These are phyloP conservation scores for Fundulus diaphanus DNA, from an alignment of 2,797 vertebrate species.

Conservation along the genomic window DNA sequence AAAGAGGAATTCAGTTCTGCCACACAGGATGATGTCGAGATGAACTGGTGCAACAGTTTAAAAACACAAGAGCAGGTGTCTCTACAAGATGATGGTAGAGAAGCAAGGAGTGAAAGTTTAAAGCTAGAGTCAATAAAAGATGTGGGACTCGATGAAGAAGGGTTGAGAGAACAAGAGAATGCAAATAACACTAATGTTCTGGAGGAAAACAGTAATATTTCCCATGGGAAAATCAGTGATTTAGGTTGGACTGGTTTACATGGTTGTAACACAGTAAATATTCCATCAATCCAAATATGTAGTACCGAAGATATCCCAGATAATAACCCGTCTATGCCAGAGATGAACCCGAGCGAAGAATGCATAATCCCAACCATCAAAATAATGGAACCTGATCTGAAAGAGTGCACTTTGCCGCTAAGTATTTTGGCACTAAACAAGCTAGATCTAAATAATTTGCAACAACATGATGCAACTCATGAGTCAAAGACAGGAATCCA, in stretches of 20 bases:
- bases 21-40: conserved; percentile 28
- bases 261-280: conserved; percentile 49
- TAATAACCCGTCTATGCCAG: conserved; percentile 42
- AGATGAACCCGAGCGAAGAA: conserved; percentile 49
- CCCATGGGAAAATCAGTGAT: conserved; percentile 40
- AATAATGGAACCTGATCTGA: conserved; percentile 68
- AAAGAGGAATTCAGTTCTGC: conserved; percentile 26
- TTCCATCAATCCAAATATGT: conserved; percentile 69
- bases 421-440: conserved; percentile 55
- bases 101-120: conserved; percentile 35
- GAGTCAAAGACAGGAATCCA: conserved; percentile 25
- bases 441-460: conserved; percentile 35
- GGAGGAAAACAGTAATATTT: conserved; percentile 36
- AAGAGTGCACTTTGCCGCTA: conserved; percentile 56
- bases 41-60: conserved; percentile 7
- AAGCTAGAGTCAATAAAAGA: conserved; percentile 36
- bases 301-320: conserved; percentile 49
- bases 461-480: conserved; percentile 52
- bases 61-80: conserved; percentile 32
- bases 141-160: conserved; percentile 8
- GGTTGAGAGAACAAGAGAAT: conserved; percentile 39
- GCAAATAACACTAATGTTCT: conserved; percentile 14
- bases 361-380: conserved; percentile 65
- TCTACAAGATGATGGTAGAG: conserved; percentile 17
- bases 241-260: conserved; percentile 6